These are phyloP conservation scores for Acanthococcus lagerstroemiae DNA, from an alignment of 2,888 invertebrate species.

Conservation along the genomic window DNA sequence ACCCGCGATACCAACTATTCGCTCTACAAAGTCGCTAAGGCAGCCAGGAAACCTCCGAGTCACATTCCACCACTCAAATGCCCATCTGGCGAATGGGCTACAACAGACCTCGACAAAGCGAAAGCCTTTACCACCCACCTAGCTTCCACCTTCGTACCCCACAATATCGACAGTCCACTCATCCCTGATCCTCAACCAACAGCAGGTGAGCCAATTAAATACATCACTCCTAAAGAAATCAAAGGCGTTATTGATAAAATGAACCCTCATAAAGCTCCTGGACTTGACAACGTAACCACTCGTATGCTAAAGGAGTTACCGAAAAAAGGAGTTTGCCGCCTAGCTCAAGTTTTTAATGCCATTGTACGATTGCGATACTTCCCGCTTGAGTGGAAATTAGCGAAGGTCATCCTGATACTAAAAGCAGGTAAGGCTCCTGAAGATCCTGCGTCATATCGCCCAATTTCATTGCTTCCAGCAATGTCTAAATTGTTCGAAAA, in stretches of 20 bases:
- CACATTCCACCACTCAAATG: neutral
- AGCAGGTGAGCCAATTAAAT: neutral
- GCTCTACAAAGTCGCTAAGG: constrained; percentile 1
- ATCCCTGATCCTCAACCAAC: neutral
- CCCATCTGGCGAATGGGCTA: neutral
- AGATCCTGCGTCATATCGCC: neutral
- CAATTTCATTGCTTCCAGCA: neutral
- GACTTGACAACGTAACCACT: neutral
- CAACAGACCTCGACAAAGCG: too few relatives aligned
- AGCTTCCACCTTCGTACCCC: neutral
- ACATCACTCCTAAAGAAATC: too few relatives aligned
- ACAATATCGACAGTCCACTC: neutral
- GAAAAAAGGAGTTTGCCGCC: neutral
- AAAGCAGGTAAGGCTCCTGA: neutral
- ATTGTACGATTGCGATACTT: neutral
- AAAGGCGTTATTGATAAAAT: neutral
- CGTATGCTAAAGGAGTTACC: too few relatives aligned
- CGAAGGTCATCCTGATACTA: neutral
- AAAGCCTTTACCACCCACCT: too few relatives aligned
- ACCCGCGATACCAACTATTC: neutral
- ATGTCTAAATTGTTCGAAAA: neutral
- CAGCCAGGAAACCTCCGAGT: neutral
- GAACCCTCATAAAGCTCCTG: neutral
- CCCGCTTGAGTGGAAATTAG: too few relatives aligned
- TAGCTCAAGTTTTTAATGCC: neutral